Base-by-base conservation (phyloP, 2,888 invertebrate genomes). In the Drosophila cracens region DNA sequence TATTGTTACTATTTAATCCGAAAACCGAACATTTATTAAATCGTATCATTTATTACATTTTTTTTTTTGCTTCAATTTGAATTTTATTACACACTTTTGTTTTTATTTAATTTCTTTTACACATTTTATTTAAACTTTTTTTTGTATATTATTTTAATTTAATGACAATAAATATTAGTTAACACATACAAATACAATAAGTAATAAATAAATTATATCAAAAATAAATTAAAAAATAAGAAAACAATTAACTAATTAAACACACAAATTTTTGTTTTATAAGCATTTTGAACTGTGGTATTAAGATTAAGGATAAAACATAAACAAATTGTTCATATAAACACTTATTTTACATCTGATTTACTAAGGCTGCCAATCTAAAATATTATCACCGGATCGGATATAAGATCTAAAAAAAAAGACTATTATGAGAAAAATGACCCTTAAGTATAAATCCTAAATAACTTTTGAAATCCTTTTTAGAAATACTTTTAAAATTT, bases 281-380 rank as follows among this genome's bases (percentile, higher is more conserved):
- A 31, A 36, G 6, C 34, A 16, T 16, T 34, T 34, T 34, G 2
- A 46, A 4, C 16, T 36, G 7, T 36, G 36, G 18, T 36, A 7
- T 36, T 46, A 8, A 25, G 21, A 25, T 16, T 8, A 25, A 4
- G 38, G 2, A 8, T 8, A 8, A 25, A 21, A 2, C 46, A 16
- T 1, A 46, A 46, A 3, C 1, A 21, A 21, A 6, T 13, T 21
- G 7, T 46, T 7, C 7, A 7, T 4, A 13, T 13, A 13, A 13
- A 4, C 21, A 1, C 21, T 7, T 2, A 13, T 21, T 4, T 13
- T 46, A 7, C 7, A 46, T 16, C 4, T 16, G 7, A 25, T 25
- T 7, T 21, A 6, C 4, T 1, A n/a, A 5, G 4, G 4, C 4
- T 38, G 1, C 1, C 1, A n/a, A 11, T 21, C 0, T 10, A 4